Conservation (phyloP, 2,888 invertebrate species). For the Galeopsomyia nigrocyanea region DNA sequence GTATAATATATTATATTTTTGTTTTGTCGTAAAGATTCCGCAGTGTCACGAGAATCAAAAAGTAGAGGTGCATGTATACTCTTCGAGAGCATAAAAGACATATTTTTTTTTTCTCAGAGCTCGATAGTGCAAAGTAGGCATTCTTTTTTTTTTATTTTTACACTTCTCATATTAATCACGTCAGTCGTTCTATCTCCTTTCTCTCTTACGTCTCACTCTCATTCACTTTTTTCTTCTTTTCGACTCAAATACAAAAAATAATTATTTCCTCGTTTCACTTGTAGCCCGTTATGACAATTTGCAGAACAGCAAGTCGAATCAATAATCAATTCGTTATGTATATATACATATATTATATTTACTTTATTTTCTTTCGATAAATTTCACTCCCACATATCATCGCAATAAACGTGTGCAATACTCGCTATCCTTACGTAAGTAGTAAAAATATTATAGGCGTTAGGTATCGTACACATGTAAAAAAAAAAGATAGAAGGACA, state of each 20-base stretch:
- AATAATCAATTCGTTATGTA: slow-evolving; percentile 47
- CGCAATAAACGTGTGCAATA: slow-evolving; percentile 53
- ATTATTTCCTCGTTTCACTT: slow-evolving; percentile 50
- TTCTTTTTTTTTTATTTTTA: slow-evolving; percentile 33
- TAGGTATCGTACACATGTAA: slow-evolving; percentile 41
- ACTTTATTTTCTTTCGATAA: slow-evolving; percentile 18
- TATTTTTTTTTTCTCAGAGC: slow-evolving; percentile 48
- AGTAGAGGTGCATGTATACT: slow-evolving; percentile 47
- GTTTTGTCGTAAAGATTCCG: slow-evolving; percentile 57
- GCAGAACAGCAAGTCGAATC: slow-evolving; percentile 57
- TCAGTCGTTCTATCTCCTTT: slow-evolving; percentile 39
- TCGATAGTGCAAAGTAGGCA: slow-evolving; percentile 47
- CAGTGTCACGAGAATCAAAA: slow-evolving; percentile 57
- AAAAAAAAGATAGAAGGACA: neutral
- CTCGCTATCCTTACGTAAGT: slow-evolving; percentile 50
- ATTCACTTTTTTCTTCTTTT: slow-evolving; percentile 27
- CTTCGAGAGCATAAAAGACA: slow-evolving; percentile 31
- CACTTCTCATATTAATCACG: slow-evolving; percentile 26
- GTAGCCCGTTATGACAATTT: slow-evolving; percentile 57
- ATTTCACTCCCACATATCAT: slow-evolving; percentile 50
- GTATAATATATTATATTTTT: slow-evolving; percentile 53
- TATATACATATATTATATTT: slow-evolving; percentile 46
- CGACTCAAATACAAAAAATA: slow-evolving; percentile 57
- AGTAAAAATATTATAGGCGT: slow-evolving; percentile 44
- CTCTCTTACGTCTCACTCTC: slow-evolving; percentile 41